These are phyloP conservation scores for Clytia hemisphaerica DNA, from an alignment of 30 jellyfish, hydroid and myxozoan species.

Conservation along the genomic window DNA sequence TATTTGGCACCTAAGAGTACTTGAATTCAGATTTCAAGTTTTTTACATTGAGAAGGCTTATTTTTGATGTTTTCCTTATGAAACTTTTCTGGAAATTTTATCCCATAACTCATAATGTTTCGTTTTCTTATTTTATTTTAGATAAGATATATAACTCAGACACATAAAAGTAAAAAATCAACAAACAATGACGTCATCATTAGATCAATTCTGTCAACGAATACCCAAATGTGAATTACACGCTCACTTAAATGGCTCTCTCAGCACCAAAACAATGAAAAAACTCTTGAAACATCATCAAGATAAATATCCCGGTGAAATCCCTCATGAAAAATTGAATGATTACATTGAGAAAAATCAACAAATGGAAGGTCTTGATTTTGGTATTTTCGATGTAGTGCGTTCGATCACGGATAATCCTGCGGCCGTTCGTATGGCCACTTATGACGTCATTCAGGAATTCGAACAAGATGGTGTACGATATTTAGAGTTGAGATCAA, in stretches of 20 bases:
- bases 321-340: slow-evolving; percentile 2
- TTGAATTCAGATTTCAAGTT: too few species aligned
- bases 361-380: slow-evolving; percentile 2
- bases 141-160: too few species aligned
- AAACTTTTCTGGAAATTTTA: too few species aligned
- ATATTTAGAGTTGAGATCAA: slow-evolving; percentile 57
- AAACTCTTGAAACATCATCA: slow-evolving; percentile 27
- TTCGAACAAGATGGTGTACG: slow-evolving; percentile 52
- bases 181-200: too few species aligned
- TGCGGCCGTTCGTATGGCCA: slow-evolving; percentile 39
- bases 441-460: slow-evolving; percentile 53
- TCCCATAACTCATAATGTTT: too few species aligned
- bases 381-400: slow-evolving; percentile 37
- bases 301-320: slow-evolving; percentile 32
- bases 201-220: slow-evolving; percentile 21
- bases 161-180: too few species aligned
- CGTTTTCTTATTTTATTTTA: too few species aligned
- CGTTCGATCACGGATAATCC: slow-evolving; percentile 40
- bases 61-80: too few species aligned
- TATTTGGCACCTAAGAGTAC: too few species aligned
- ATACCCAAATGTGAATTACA: slow-evolving; percentile 72
- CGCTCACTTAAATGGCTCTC: slow-evolving; percentile 74
- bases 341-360: neutral
- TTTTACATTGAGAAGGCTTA: too few species aligned
- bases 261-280: slow-evolving; percentile 38